These are phyloP conservation scores for Aplysina aerophoba DNA, from an alignment of 37 sponge, comb jelly and placozoan species.

Conservation along the genomic window DNA sequence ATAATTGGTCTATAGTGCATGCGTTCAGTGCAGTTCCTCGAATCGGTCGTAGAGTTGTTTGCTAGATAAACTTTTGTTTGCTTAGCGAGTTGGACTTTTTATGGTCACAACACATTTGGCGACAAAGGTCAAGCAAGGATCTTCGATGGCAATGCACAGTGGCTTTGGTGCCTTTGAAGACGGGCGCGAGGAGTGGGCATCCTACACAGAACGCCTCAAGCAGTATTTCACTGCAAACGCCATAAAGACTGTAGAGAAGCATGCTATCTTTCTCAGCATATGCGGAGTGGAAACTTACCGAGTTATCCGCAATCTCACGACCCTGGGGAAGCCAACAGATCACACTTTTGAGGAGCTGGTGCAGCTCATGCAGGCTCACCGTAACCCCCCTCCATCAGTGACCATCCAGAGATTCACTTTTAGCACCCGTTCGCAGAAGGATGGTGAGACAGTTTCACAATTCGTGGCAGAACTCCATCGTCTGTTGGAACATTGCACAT, in stretches of 20 bases:
- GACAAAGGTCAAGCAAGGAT: neutral
- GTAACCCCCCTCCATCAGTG: neutral
- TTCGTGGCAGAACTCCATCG: neutral
- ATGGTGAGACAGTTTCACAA: neutral
- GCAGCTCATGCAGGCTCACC: neutral
- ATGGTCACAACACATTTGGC: too few species aligned
- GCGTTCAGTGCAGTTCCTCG: too few species aligned
- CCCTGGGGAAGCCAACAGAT: neutral
- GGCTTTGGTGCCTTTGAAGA: neutral
- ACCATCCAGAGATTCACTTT: neutral
- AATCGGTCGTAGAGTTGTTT: too few species aligned
- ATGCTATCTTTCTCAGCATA: neutral
- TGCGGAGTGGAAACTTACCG: neutral
- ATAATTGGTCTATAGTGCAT: too few species aligned
- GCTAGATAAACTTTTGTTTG: too few species aligned
- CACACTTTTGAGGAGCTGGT: neutral
- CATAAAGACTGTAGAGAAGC: neutral
- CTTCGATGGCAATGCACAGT: conserved; percentile 9
- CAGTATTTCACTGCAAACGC: conserved; percentile 2
- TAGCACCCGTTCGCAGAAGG: neutral
- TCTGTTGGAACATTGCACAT: neutral
- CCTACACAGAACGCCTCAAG: neutral
- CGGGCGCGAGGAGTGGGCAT: neutral
- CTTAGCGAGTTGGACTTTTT: too few species aligned
- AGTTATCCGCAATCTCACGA: neutral